A percentile compares a stretch with the other conserved stretches of the same genome.
phyloP scores from a whole-genome alignment of 2,888 invertebrate genomes.

The Nephrotoma guestfalica region DNA sequence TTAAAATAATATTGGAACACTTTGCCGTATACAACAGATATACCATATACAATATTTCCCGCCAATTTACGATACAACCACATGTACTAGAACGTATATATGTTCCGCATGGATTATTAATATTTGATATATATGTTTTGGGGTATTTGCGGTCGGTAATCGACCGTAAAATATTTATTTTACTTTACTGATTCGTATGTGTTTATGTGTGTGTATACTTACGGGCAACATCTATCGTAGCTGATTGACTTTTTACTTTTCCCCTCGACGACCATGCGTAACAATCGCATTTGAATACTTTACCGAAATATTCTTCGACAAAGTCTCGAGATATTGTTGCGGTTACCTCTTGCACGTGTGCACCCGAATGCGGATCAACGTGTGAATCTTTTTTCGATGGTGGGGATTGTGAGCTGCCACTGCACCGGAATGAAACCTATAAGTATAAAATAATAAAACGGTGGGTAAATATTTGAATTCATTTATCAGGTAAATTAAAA shows the following conservation, averaged over 20 bases:
- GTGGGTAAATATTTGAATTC: background rate
- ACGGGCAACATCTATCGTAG: slow-evolving; percentile 86
- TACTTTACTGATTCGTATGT: no score
- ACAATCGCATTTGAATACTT: slow-evolving; percentile 86
- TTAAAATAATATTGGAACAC: background rate
- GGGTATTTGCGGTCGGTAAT: background rate
- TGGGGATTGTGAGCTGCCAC: slow-evolving; percentile 52
- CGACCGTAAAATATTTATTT: background rate
- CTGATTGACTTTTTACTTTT: slow-evolving; percentile 73
- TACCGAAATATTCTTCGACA: slow-evolving; percentile 87
- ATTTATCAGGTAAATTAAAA: no score
- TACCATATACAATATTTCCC: background rate
- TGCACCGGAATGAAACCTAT: slow-evolving; percentile 59
- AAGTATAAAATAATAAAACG: background rate
- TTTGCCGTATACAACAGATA: background rate
- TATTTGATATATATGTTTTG: background rate
- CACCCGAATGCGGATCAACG: slow-evolving; percentile 80
- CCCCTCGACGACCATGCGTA: slow-evolving; percentile 82
- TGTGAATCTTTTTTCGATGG: slow-evolving; percentile 62
- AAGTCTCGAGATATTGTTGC: slow-evolving; percentile 74
- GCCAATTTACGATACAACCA: background rate
- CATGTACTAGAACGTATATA: background rate
- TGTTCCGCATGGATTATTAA: background rate
- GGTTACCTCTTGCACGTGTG: slow-evolving; percentile 72
- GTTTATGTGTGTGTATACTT: slow-evolving; percentile 38